Evolutionary conservation across 2,797 vertebrate genomes (phyloP), one percentile per base, ranked within the genome.

Genomic region (Siniperca scherzeri): DNA sequence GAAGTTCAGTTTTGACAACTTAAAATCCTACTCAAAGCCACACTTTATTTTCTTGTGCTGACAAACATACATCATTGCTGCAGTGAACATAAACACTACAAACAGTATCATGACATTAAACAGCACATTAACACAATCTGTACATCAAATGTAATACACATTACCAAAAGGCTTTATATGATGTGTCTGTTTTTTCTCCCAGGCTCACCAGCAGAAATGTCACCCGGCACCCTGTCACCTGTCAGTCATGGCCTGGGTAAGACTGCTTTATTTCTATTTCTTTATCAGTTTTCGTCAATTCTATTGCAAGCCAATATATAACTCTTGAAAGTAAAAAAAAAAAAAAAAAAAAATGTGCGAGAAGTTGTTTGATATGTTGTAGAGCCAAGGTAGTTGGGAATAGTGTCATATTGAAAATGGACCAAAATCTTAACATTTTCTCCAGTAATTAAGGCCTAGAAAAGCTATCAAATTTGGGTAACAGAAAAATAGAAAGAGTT

Each of bases 201-300:
- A 99, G 98, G 98, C 90, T 99, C 98, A 93, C 98, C 98, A 83
- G 98, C 98, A 84, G 98, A 99, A 93, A 95, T 99, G 83, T 99
- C 98, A 92, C 98, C 98, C 46, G 97, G 97, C 89, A 97, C 96
- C 73, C 96, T 99, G 36, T 99, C 98, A 56, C 98, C 98, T 73
- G 98, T 98, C 94, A 99, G 96, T 94, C 98, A 99, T 82, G 94
- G 96, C 92, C 93, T 99, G 91, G 98, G 98, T 99, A 96, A 91
- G 91, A 70, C 12, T 19, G 7, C 13, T 44, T 44, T 36, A 22
- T n/a, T 30, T 22, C 5, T 8, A 2, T 53, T 30, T 38, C 30
- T 71, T 52, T 19, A 14, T 66, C 1, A 27, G 7, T 30, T 60
- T 59, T 56, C 12, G 38, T 68, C 5, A 25, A 0, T 44, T 48